These are phyloP conservation scores for Machaerirhynchus nigripectus DNA, from an alignment of 2,113 vertebrate species.

Conservation along the genomic window DNA sequence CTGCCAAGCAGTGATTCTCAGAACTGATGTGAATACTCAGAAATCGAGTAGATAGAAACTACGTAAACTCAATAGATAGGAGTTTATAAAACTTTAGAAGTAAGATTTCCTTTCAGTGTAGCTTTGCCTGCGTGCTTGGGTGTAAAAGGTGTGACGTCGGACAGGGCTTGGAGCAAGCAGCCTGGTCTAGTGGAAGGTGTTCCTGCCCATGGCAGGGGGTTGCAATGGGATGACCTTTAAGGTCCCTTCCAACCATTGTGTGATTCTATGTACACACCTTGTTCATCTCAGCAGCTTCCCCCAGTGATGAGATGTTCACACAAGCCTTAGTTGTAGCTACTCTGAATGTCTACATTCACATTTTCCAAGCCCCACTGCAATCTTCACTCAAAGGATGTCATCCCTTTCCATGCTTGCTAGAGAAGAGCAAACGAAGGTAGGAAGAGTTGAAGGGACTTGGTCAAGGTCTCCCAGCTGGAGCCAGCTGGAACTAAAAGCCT, in stretches of 20 bases:
- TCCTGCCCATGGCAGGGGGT: too few relatives aligned
- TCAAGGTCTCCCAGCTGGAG: background rate
- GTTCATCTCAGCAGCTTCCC: background rate
- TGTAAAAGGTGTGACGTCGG: background rate
- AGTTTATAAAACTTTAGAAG: background rate
- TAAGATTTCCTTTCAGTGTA: background rate
- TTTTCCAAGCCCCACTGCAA: background rate
- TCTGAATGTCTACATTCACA: background rate
- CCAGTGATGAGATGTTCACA: background rate
- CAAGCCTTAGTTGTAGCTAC: background rate
- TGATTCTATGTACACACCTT: background rate
- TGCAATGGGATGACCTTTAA: background rate
- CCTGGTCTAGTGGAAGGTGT: background rate
- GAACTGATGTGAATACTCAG: background rate
- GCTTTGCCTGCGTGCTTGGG: fast-evolving
- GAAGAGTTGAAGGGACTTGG: background rate
- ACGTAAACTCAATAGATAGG: background rate
- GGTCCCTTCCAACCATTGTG: fast-evolving
- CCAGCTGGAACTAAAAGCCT: background rate
- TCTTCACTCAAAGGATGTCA: background rate
- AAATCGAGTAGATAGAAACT: background rate
- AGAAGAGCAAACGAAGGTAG: background rate
- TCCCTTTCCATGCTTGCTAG: background rate
- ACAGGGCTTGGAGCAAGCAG: background rate
- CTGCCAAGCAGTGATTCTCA: background rate